Conservation (phyloP, 2,113 vertebrate genomes). For the Toxotes chatareus region DNA sequence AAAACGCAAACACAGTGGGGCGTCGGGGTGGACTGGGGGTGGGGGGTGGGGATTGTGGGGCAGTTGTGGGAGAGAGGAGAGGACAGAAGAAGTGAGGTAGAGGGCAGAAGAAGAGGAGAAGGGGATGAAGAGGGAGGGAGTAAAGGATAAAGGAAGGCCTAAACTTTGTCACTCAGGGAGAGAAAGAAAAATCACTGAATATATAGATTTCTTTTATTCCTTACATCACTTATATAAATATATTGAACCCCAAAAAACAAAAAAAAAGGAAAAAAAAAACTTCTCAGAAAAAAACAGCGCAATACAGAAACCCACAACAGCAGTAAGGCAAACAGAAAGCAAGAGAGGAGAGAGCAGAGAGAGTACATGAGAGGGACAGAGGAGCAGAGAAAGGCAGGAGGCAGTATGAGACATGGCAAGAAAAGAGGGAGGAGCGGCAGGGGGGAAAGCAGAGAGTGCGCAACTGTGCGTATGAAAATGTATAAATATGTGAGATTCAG, state of each 20-base stretch:
- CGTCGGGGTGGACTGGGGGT: constrained; percentile 33
- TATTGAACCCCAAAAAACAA: constrained; percentile 82
- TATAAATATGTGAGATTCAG: constrained; percentile 75
- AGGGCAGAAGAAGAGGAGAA: constrained; percentile 67
- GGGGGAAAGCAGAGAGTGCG: constrained; percentile 54
- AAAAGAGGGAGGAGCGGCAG: constrained; percentile 39
- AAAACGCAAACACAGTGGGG: constrained; percentile 83
- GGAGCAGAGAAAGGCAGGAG: constrained; percentile 48
- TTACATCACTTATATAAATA: constrained; percentile 91
- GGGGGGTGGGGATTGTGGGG: neutral
- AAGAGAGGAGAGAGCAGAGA: constrained; percentile 73
- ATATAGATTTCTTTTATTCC: constrained; percentile 89
- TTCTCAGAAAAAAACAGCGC: constrained; percentile 75
- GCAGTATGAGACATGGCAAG: constrained; percentile 58
- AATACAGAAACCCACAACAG: constrained; percentile 87
- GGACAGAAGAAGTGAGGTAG: constrained; percentile 85
- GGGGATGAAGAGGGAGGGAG: constrained; percentile 60
- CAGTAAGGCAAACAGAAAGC: constrained; percentile 88
- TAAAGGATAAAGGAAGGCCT: constrained; percentile 71
- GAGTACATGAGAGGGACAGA: constrained; percentile 57
- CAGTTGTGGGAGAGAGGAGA: constrained; percentile 57
- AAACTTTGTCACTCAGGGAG: constrained; percentile 81
- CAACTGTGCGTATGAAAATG: constrained; percentile 76
- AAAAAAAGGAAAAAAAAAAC: constrained; percentile 71
- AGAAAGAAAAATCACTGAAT: constrained; percentile 85